Percentiles rank a stretch among this genome's conserved stretches.
Conservation (phyloP, 1,140 invertebrate species). For the Luehdorfia chinensis region DNA sequence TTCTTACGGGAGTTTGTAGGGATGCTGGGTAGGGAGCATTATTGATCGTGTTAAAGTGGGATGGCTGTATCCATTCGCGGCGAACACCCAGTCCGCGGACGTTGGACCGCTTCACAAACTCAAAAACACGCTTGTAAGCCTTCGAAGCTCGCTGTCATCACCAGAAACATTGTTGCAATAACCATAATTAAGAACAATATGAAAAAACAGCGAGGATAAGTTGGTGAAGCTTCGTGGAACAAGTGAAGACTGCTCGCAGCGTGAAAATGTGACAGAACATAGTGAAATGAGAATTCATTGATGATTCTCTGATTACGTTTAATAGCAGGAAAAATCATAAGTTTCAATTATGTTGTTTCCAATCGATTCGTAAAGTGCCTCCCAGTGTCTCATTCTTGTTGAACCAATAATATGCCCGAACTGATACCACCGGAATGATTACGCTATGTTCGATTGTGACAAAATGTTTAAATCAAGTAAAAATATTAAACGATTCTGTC, state of each 20-base stretch:
- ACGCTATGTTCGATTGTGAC: constrained; percentile 29
- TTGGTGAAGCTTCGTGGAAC: constrained; percentile 29
- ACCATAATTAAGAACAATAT: neutral
- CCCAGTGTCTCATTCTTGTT: neutral
- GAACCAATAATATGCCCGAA: no score
- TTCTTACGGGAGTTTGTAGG: constrained; percentile 55
- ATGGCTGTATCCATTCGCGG: constrained; percentile 71
- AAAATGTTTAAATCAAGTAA: constrained; percentile 40
- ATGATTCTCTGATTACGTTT: constrained; percentile 25
- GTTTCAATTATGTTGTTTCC: neutral
- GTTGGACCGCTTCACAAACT: constrained; percentile 56
- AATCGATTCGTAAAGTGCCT: neutral
- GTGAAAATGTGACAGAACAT: constrained; percentile 34
- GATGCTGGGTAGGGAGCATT: constrained; percentile 77
- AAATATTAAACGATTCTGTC: constrained; percentile 36
- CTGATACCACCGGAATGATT: neutral
- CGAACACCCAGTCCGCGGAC: constrained; percentile 69
- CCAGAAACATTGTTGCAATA: constrained; percentile 8
- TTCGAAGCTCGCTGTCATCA: constrained; percentile 19
- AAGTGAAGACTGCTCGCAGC: constrained; percentile 22
- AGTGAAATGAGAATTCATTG: constrained; percentile 31
- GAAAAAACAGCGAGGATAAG: constrained; percentile 15
- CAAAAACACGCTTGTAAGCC: constrained; percentile 60
- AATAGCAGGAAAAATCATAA: constrained; percentile 23
- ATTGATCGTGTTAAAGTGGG: constrained; percentile 77